Evolutionary conservation across 2,113 vertebrate genomes (phyloP), one percentile per base, ranked within the genome.

Genomic region (Alces alces): DNA sequence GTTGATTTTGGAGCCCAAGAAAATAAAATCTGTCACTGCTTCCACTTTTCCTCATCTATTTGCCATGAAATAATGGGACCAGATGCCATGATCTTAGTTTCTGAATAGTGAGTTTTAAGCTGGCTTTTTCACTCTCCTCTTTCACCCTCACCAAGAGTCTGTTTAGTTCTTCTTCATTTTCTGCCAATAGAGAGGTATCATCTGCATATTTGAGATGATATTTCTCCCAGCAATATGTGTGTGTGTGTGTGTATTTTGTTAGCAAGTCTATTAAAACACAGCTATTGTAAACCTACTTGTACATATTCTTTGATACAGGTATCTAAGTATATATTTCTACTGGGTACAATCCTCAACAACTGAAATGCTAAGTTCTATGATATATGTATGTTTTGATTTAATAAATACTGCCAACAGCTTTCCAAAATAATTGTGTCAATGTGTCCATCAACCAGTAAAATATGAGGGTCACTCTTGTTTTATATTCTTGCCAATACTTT

Each of bases 61-160:
- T 70, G 66, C 19, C n/a, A 39, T 70, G 10, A 70, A 70, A 70
- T 70, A n/a, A 70, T 70, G 66, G 10, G 66, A 13, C 19, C n/a
- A 70, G n/a, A 39, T 39, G 66, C 66, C 66, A 23, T 70, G n/a
- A 70, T 70, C n/a, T 39, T 70, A 39, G n/a, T 70, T 23, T 70
- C n/a, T 39, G n/a, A 70, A 70, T 70, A 39, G 1, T 76, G 70
- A 76, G 12, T 76, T 61, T 76, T 76, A 43, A 43, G 23, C 70
- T 0, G 0, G 13, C 70, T 14, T 76, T 27, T 76, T 76, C 39
- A 39, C 6, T 43, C 6, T 43, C 23, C 12, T 76, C 36, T 43
- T 76, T 76, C 36, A 76, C 12, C 36, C 3, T 76, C 12, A 43
- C 43, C 70, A 43, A 43, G 70, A 76, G 70, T 25, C 36, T 43